Evolutionary conservation across 2,113 vertebrate genomes (phyloP).

Genomic region (Tamias sibiricus): DNA sequence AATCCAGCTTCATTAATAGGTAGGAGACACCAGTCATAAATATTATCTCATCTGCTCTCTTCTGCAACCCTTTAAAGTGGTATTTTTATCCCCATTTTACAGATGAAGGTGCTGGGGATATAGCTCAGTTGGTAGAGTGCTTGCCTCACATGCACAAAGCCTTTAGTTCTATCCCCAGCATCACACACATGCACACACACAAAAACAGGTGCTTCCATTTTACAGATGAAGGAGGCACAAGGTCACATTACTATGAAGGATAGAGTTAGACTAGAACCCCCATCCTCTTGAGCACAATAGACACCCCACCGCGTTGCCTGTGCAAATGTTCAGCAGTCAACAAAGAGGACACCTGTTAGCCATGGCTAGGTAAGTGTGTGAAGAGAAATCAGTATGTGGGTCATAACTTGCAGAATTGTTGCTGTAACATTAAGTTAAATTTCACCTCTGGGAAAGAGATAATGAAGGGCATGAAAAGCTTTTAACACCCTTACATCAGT

Average conservation of each 20-base stretch:
- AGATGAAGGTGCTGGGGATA: not conserved
- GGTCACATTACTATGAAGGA: not conserved
- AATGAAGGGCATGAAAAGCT: not conserved
- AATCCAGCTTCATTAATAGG: not conserved
- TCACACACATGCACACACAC: too few relatives aligned
- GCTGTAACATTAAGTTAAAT: not conserved
- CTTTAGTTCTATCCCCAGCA: too few relatives aligned
- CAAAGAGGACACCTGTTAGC: not conserved
- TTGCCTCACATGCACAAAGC: too few relatives aligned
- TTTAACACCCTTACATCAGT: constrained; percentile 10
- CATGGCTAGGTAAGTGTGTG: rapidly evolving
- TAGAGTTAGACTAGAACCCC: not conserved
- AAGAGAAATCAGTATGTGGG: not conserved
- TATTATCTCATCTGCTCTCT: not conserved
- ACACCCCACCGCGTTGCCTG: too few relatives aligned
- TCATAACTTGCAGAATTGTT: not conserved
- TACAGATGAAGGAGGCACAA: not conserved
- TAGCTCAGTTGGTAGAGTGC: too few relatives aligned
- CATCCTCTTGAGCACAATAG: too few relatives aligned
- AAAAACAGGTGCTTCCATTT: not conserved
- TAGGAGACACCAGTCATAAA: not conserved
- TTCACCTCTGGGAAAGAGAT: constrained; percentile 28
- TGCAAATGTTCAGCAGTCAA: not conserved
- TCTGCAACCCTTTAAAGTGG: not conserved
- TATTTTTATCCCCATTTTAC: not conserved